Evolutionary conservation across 1,140 invertebrate species (phyloP).

Genomic region (Triops cancriformis): DNA sequence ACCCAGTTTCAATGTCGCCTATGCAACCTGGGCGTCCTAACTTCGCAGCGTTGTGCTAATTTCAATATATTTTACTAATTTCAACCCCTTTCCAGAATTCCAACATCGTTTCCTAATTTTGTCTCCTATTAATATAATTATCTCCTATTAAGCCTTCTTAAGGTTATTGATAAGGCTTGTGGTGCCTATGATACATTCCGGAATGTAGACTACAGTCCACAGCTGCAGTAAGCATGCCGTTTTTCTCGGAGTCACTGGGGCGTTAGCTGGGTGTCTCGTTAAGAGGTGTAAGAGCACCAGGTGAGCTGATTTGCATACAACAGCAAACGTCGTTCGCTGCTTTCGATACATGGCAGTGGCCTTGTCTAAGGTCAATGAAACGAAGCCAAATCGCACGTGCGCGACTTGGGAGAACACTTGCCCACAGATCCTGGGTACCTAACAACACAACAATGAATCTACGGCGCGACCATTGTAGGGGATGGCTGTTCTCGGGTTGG

Average conservation of each 20-base stretch:
- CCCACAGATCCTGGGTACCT: background rate
- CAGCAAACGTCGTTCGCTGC: background rate
- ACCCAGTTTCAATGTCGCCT: too few relatives aligned
- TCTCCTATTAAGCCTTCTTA: background rate
- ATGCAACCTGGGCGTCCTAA: too few relatives aligned
- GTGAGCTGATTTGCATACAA: background rate
- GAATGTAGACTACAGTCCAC: too few relatives aligned
- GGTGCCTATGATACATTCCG: too few relatives aligned
- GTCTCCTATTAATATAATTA: background rate
- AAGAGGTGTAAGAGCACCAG: background rate
- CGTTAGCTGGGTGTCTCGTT: background rate
- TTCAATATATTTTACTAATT: too few relatives aligned
- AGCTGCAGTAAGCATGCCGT: too few relatives aligned
- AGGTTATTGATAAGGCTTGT: background rate
- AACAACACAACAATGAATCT: background rate
- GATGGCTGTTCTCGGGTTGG: background rate
- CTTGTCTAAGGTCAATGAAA: conserved; percentile 10
- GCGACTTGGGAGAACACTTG: background rate
- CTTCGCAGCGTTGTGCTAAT: too few relatives aligned
- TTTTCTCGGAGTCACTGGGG: background rate
- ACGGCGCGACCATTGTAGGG: background rate
- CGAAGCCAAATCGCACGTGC: background rate
- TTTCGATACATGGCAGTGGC: background rate
- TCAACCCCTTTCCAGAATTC: too few relatives aligned
- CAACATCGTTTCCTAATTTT: background rate